Base-by-base conservation (phyloP, 2,888 invertebrate species). In the Muschampia plurimacula region DNA sequence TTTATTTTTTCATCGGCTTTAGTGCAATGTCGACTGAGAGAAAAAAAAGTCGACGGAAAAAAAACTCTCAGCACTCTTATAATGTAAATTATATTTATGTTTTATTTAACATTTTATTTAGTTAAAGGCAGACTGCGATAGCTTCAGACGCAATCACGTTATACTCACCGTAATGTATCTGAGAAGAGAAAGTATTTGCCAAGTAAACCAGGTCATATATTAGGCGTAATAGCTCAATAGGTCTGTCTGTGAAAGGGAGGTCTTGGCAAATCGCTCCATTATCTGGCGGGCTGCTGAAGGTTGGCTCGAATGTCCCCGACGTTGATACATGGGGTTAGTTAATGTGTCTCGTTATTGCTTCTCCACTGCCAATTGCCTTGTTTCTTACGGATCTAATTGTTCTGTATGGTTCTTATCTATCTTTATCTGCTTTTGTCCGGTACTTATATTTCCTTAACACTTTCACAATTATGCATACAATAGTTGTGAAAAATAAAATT, bases 261-360 rank as follows among this genome's bases (percentile, higher is more conserved):
- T 65, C 65, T 59, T 70, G 70, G 69, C 69, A 69, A 64, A 66
- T 71, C 59, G 36, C 59, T 55, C 55, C 57, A 59, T 66, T 71
- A 66, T 71, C 71, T 71, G 70, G 64, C 55, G 55, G 32, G 36
- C 41, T 32, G 64, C 57, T 36, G 36, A 69, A 59, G 70, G 65
- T 65, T 59, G 63, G 41, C 55, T 62, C 55, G 70, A 59, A 22
- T 71, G 65, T 65, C 70, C n/a, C 57, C 46, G 65, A 71, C 70
- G 65, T 65, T 71, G 70, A 71, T 46, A 59, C 65, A 71, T 71
- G 41, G 65, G 9, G 15, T 44, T 64, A 59, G 70, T 44, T 71
- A 71, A 71, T 65, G 70, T 59, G 70, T 71, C 52, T 15, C 52
- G 52, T 52, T 52, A 52, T 52, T 52, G 52, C 52, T 52, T 52